Percentiles rank a stretch among this genome's conserved stretches.
Evolutionary conservation across 1,140 invertebrate genomes (phyloP).

Genomic region (Conus ventricosus): DNA sequence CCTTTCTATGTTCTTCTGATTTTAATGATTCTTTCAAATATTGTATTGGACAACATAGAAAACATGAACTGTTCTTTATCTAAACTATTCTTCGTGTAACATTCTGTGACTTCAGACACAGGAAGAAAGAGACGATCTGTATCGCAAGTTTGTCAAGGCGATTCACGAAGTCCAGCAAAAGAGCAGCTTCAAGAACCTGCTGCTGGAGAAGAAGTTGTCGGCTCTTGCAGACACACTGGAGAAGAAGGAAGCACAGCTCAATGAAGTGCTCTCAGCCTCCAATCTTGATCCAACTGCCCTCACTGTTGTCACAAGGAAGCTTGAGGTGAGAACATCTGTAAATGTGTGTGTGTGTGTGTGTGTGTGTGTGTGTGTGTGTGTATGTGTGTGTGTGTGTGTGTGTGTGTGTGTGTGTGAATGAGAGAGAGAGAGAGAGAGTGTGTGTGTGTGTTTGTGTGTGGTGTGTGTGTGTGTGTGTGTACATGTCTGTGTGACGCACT

Average conservation of each 20-base stretch:
- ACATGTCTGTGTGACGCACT: no score
- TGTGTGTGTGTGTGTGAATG: background rate
- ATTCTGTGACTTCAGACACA: constrained; percentile 76
- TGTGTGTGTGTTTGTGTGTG: background rate
- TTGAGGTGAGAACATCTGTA: constrained; percentile 76
- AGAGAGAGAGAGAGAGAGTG: background rate
- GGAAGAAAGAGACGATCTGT: constrained; percentile 86
- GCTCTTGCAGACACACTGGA: constrained; percentile 82
- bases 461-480: no score
- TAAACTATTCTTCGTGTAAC: background rate
- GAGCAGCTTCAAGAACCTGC: constrained; percentile 84
- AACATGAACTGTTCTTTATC: background rate
- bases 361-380: background rate
- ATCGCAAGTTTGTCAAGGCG: constrained; percentile 86
- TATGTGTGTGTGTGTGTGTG: no score
- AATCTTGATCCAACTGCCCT: constrained; percentile 79
- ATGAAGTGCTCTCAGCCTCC: constrained; percentile 81
- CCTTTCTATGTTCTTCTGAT: background rate
- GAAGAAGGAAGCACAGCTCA: constrained; percentile 82
- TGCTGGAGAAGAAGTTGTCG: constrained; percentile 85
- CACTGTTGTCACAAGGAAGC: constrained; percentile 79
- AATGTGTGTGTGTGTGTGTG: no score
- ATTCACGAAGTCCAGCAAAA: constrained; percentile 91
- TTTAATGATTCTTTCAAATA: background rate
- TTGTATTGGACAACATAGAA: background rate